Evolutionary conservation across 2,797 vertebrate genomes (phyloP).

Genomic region (Lycodopsis pacificus): DNA sequence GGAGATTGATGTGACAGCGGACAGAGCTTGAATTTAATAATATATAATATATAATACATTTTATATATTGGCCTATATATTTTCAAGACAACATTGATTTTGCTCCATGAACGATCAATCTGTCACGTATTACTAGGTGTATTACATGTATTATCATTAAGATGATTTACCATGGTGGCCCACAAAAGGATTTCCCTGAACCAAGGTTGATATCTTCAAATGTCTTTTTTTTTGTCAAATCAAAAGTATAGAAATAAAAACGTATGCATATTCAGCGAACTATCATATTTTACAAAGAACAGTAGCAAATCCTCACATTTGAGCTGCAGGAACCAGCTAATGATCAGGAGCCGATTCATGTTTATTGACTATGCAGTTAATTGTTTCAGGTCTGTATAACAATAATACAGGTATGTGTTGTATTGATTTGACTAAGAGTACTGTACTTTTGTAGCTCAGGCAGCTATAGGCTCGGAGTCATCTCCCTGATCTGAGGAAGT

Average conservation of each 20-base stretch:
- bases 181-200: not conserved
- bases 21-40: not conserved
- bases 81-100: not conserved
- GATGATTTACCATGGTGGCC: not conserved
- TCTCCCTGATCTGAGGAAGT: not conserved
- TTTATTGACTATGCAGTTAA: not conserved
- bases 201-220: not conserved
- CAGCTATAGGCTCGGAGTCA: not conserved
- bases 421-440: not conserved
- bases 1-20: conserved; percentile 14
- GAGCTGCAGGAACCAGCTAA: not conserved
- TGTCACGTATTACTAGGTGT: too few relatives aligned
- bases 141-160: not conserved
- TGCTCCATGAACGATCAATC: not conserved
- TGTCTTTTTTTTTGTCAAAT: not conserved
- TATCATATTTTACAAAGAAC: not conserved
- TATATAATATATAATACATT: too few relatives aligned
- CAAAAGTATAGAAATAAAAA: not conserved
- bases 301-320: not conserved
- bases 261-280: not conserved
- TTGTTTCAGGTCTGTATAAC: not conserved
- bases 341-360: fast-evolving
- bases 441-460: not conserved
- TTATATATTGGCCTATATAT: too few relatives aligned
- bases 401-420: not conserved